Evolutionary conservation across 2,113 vertebrate genomes (phyloP), one percentile per base, ranked within the genome.

Genomic region (Sorex araneus): DNA sequence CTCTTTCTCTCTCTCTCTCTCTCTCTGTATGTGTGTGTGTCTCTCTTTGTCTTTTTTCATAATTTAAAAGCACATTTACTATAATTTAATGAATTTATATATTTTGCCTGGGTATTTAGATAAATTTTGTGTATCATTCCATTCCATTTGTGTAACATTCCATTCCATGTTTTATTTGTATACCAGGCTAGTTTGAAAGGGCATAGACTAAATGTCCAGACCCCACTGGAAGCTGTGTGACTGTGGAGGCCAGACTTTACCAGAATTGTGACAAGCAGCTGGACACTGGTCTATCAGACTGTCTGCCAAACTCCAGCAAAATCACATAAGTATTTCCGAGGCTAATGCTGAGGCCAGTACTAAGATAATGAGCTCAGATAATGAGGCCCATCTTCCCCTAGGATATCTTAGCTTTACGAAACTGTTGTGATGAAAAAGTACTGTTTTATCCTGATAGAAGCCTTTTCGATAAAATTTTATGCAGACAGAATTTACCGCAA

Each of bases 311-410:
- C 75, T 43, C 75, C n/a, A 77, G 66, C 43, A 87, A 86, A 95
- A 83, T 75, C 75, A 80, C 66, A 54, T 15, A 43, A 93, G 78
- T 79, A 60, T 86, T 94, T 95, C 67, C 0, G 69, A 82, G 85
- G 75, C 88, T 34, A 69, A 21, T n/a, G n/a, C 75, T 34, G 71
- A 64, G 32, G 25, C 76, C 71, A 76, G 87, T 45, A 43, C 93
- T 79, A 80, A 84, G 77, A 89, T 84, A 96, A 94, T 90, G 40
- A 96, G 88, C 36, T 87, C 57, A 57, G 85, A 85, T 90, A 92
- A 94, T 86, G 79, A 95, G 74, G 78, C 64, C 40, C 43, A 30
- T 43, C 27, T 89, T 77, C 43, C 50, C 27, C 43, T 82, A 47
- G 43, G 21, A 67, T 67, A 23, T 32, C 36, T 95, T 81, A 54